A percentile compares a stretch with the other conserved stretches of the same genome.
phyloP scores from a whole-genome alignment of 2,797 vertebrate genomes.

The Epinephelus awoara region DNA sequence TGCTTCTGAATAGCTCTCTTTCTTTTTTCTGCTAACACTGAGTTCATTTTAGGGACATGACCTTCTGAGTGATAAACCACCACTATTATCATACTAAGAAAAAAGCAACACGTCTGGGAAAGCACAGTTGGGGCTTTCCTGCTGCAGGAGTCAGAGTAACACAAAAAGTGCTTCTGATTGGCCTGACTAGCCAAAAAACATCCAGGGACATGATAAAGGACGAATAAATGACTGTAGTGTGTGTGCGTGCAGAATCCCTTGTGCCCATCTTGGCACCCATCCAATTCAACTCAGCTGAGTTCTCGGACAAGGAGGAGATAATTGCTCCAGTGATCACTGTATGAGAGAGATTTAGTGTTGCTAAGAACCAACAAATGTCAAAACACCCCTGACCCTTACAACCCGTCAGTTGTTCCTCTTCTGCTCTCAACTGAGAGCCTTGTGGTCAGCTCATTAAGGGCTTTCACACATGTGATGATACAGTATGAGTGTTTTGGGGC shows the following conservation, averaged over 20 bases:
- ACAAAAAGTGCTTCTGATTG: constrained; percentile 49
- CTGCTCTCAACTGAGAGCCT: constrained; percentile 57
- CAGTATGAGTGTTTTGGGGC: constrained; percentile 58
- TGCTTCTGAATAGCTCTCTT: constrained; percentile 58
- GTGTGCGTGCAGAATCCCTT: constrained; percentile 65
- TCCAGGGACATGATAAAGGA: constrained; percentile 50
- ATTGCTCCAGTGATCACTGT: constrained; percentile 68
- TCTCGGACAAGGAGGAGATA: constrained; percentile 62
- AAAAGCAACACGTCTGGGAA: constrained; percentile 62
- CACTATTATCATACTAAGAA: constrained; percentile 36
- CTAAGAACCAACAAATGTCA: constrained; percentile 68
- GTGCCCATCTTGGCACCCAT: constrained; percentile 69
- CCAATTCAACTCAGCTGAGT: constrained; percentile 79
- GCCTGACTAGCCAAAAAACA: constrained; percentile 29
- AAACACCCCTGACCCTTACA: constrained; percentile 66
- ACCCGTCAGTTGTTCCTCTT: constrained; percentile 65
- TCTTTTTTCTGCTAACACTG: constrained; percentile 28
- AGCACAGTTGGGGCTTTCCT: constrained; percentile 76
- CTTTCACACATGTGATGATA: constrained; percentile 78
- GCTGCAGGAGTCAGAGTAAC: constrained; percentile 44
- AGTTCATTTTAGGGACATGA: constrained; percentile 73
- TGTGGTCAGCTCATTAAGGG: constrained; percentile 70
- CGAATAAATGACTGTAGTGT: constrained; percentile 63
- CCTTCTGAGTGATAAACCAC: constrained; percentile 68
- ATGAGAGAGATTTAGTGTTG: constrained; percentile 74